Percentiles rank a stretch among this genome's conserved stretches.
Evolutionary conservation across 2,888 invertebrate genomes (phyloP).

Genomic region (Scaptomyza reducta): DNA sequence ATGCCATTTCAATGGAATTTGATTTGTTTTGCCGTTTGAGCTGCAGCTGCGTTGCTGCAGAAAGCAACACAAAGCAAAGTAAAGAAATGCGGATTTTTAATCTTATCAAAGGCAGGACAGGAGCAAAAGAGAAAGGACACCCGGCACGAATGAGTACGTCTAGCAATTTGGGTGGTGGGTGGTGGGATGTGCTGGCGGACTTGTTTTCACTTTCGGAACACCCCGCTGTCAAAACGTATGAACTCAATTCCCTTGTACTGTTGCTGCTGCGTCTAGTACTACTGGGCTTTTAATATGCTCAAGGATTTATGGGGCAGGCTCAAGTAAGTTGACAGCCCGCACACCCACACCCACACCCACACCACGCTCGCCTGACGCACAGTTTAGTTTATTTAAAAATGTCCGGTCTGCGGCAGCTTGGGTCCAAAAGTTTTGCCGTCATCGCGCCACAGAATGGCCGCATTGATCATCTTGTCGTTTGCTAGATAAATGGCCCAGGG

Average conservation of each 20-base stretch:
- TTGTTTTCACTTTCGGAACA: slow-evolving; percentile 61
- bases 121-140: background rate
- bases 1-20: slow-evolving; percentile 48
- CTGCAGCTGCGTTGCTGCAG: slow-evolving; percentile 16
- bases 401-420: slow-evolving; percentile 23
- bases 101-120: slow-evolving; percentile 39
- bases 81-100: slow-evolving; percentile 34
- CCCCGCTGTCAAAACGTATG: slow-evolving; percentile 33
- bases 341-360: background rate
- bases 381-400: slow-evolving; percentile 48
- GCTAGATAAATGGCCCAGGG: slow-evolving; percentile 75
- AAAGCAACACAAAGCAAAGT: slow-evolving; percentile 10
- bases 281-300: slow-evolving; percentile 57
- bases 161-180: background rate
- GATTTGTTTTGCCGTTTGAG: slow-evolving; percentile 54
- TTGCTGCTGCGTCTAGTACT: slow-evolving; percentile 11
- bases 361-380: background rate
- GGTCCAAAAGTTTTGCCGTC: slow-evolving; percentile 43
- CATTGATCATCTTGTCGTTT: slow-evolving; percentile 63
- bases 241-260: slow-evolving; percentile 58
- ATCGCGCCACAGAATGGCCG: slow-evolving; percentile 43
- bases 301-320: slow-evolving; percentile 59
- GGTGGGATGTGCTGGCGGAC: background rate
- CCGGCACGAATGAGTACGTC: background rate
- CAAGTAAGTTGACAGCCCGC: slow-evolving; percentile 15